Evolutionary conservation across 2,113 vertebrate species (phyloP).

Genomic region (Lampris megalopsis): DNA sequence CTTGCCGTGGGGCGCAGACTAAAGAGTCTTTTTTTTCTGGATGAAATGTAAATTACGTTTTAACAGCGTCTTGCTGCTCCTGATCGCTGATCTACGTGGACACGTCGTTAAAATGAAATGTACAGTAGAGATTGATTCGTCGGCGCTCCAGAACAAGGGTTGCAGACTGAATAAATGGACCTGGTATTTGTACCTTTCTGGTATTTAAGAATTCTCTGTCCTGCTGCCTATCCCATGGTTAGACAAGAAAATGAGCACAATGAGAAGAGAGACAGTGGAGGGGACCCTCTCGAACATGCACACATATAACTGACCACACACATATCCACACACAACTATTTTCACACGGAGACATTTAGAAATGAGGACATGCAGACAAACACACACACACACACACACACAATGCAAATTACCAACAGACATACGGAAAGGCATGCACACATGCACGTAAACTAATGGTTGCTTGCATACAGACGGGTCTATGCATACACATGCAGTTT

Average conservation of each 20-base stretch:
- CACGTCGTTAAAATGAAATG: no score
- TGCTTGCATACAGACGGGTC: background rate
- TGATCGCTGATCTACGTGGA: no score
- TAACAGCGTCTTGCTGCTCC: no score
- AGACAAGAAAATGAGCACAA: constrained; percentile 73
- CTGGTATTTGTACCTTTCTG: constrained; percentile 46
- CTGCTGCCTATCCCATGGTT: constrained; percentile 65
- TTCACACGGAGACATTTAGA: background rate
- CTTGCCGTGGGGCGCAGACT: no score
- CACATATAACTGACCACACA: background rate
- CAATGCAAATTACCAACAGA: background rate
- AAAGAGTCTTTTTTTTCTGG: no score
- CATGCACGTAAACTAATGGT: background rate
- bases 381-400: constrained; percentile 22
- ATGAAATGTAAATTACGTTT: background rate
- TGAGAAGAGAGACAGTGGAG: constrained; percentile 21
- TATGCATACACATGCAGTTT: no score
- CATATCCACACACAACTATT: constrained; percentile 20
- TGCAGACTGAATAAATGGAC: constrained; percentile 8
- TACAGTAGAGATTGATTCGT: background rate
- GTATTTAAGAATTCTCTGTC: constrained; percentile 30
- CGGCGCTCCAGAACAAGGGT: background rate
- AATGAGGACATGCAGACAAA: background rate
- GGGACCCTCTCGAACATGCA: constrained; percentile 34
- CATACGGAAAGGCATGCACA: constrained; percentile 13